These are phyloP conservation scores for Pitangus sulphuratus DNA, from an alignment of 2,797 vertebrate genomes.

Conservation along the genomic window DNA sequence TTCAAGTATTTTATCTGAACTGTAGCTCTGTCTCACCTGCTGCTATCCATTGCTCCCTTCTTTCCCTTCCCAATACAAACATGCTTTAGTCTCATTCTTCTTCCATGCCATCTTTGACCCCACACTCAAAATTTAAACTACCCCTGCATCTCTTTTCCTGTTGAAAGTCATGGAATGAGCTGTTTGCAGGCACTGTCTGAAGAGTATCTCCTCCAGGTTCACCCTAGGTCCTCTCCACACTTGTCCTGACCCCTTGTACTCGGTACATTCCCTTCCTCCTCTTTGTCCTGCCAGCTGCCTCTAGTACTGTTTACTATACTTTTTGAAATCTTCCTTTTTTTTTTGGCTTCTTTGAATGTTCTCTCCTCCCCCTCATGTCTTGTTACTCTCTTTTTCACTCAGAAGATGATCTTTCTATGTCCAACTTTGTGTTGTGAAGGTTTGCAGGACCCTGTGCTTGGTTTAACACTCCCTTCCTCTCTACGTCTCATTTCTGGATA, in stretches of 20 bases:
- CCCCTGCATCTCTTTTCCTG: background rate
- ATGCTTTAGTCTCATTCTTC: background rate
- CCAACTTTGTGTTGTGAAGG: background rate
- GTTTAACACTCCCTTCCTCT: background rate
- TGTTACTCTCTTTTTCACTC: background rate
- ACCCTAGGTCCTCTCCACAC: background rate
- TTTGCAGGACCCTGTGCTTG: background rate
- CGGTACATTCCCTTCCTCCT: slow-evolving; percentile 13
- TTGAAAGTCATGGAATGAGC: background rate
- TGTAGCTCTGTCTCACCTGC: background rate
- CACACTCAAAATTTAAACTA: background rate
- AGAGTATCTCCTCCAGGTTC: background rate
- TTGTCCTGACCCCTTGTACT: slow-evolving; percentile 40
- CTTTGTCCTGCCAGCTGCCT: slow-evolving; percentile 13
- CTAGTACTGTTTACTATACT: slow-evolving; percentile 31
- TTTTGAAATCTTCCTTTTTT: background rate
- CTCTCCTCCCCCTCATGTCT: background rate
- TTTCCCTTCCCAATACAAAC: background rate
- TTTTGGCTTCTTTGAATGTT: background rate
- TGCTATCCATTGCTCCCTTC: background rate
- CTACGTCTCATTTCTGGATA: background rate
- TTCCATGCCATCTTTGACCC: background rate
- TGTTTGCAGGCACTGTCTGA: background rate
- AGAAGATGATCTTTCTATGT: background rate
- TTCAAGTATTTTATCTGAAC: background rate